Evolutionary conservation across 1,140 invertebrate species (phyloP), one percentile per base, ranked within the genome.

Genomic region (Gerris buenoi): DNA sequence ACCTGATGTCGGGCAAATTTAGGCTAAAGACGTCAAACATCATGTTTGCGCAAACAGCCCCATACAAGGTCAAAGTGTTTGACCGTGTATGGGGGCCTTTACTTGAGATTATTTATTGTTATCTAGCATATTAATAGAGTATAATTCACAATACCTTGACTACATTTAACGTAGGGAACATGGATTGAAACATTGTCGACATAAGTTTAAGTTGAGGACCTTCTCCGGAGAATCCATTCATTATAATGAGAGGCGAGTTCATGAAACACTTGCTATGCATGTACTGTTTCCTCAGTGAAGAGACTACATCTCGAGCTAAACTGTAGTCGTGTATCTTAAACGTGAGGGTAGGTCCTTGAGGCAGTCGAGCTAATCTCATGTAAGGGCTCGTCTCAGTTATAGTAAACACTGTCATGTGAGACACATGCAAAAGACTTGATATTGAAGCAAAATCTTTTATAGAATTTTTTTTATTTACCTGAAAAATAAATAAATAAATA

Each of bases 121-220:
- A n/a, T n/a, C n/a, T n/a, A n/a, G n/a, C n/a, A n/a, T n/a, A n/a
- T n/a, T n/a, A n/a, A n/a, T n/a, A n/a, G n/a, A n/a, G n/a, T n/a
- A n/a, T n/a, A n/a, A n/a, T n/a, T n/a, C n/a, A n/a, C n/a, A 68
- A 68, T 70, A 81, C 88, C 73, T 82, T 93, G 27, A 90, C 90
- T 65, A 98, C 83, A 79, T 98, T 98, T 62, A 98, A 94, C 0
- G 91, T 88, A 0, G 96, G 97, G 77, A 98, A 98, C 93, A 98
- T 95, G 75, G 97, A 97, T 81, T 98, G 95, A 75, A 98, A 97
- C 81, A 92, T 96, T 2, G 90, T 88, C 13, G 93, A 85, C 85
- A 97, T 93, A 1, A 99, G 77, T 73, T 97, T 94, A 67, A 95
- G 79, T 70, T 97, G 90, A 77, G 88, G 84, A 58, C 88, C 88